A percentile compares a stretch with the other conserved stretches of the same genome.
Conservation (phyloP, 1,140 invertebrate genomes). For the Eurosta solidaginis region DNA sequence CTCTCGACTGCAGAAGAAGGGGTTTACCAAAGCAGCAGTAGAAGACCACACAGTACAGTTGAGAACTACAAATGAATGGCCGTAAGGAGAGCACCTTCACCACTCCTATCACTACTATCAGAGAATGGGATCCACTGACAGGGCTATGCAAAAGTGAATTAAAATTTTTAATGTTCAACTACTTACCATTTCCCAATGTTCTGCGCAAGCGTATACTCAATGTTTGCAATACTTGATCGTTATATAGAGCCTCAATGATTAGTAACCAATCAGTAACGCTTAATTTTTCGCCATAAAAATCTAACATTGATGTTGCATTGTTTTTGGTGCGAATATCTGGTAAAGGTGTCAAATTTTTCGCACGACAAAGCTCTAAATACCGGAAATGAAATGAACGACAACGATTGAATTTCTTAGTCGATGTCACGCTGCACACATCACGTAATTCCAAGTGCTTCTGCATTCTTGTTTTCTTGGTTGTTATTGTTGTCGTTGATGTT, state of each 20-base stretch:
- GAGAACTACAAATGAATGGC: too few species aligned
- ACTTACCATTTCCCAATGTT: constrained; percentile 49
- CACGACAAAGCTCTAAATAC: constrained; percentile 53
- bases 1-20: neutral
- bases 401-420: constrained; percentile 32
- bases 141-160: neutral
- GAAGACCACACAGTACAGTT: neutral
- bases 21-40: neutral
- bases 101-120: too few species aligned
- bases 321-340: constrained; percentile 53
- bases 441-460: constrained; percentile 31
- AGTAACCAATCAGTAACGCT: constrained; percentile 69
- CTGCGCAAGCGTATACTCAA: constrained; percentile 60
- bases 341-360: constrained; percentile 51
- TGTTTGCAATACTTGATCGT: constrained; percentile 65
- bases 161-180: neutral
- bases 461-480: neutral
- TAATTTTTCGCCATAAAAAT: constrained; percentile 67
- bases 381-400: constrained; percentile 55
- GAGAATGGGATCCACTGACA: too few species aligned
- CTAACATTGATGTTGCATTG: constrained; percentile 60
- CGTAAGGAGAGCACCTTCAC: too few species aligned
- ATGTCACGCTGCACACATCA: constrained; percentile 17
- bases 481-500: neutral
- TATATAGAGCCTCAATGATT: constrained; percentile 65